Conservation (phyloP, 2,113 vertebrate genomes). For the Ranitomeya variabilis region DNA sequence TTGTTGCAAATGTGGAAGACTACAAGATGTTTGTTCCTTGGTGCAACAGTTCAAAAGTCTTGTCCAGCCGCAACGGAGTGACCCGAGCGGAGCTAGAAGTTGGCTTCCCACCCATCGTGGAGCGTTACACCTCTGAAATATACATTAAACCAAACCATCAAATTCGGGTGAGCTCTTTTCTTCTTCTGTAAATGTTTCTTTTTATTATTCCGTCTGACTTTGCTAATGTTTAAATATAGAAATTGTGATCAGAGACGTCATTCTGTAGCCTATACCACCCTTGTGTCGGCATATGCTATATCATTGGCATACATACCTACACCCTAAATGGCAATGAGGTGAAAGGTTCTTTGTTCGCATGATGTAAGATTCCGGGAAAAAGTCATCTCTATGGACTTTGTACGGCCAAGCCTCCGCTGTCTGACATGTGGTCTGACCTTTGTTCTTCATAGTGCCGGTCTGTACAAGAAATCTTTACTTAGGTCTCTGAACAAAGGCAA, state of each 20-base stretch:
- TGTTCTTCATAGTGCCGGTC: neutral
- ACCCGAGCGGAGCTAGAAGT: conserved; percentile 72
- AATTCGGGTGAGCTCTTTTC: conserved; percentile 68
- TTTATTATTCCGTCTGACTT: neutral
- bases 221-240: neutral
- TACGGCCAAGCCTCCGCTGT: neutral
- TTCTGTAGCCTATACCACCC: neutral
- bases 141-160: conserved; percentile 70
- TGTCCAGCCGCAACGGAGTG: conserved; percentile 54
- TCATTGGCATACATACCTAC: neutral
- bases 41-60: conserved; percentile 74
- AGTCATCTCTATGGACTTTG: neutral
- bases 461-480: neutral
- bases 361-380: neutral
- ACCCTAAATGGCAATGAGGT: neutral
- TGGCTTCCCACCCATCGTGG: conserved; percentile 75
- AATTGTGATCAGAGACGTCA: neutral
- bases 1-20: conserved; percentile 73
- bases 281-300: neutral
- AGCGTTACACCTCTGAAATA: conserved; percentile 74
- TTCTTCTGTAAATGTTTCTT: neutral
- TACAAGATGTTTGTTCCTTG: conserved; percentile 79
- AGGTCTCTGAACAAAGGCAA: neutral
- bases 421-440: neutral
- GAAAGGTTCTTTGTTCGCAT: neutral